Conservation (phyloP, 2,797 vertebrate genomes). For the Bucorvus abyssinicus region DNA sequence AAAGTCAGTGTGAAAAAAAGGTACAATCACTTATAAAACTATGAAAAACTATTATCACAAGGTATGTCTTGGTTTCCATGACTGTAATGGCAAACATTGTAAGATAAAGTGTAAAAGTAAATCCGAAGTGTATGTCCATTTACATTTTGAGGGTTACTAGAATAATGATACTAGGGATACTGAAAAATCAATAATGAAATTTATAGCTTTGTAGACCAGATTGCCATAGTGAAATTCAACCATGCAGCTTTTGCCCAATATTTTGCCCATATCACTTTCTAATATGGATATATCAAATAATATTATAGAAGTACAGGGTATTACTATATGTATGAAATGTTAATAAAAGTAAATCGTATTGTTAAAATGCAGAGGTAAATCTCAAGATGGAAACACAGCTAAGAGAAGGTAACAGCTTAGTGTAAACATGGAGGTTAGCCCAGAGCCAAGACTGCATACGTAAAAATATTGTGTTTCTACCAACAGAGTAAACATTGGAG, state of each 20-base stretch:
- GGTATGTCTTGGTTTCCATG: background rate
- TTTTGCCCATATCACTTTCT: background rate
- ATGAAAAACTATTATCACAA: background rate
- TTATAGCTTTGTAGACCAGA: background rate
- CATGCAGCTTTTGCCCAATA: background rate
- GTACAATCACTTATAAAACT: background rate
- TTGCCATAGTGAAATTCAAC: background rate
- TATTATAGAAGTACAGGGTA: background rate
- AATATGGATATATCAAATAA: background rate
- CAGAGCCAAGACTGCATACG: background rate
- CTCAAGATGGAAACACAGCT: background rate
- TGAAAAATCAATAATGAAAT: background rate
- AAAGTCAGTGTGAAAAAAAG: background rate
- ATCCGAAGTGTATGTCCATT: background rate
- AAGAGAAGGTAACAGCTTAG: background rate
- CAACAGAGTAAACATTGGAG: background rate
- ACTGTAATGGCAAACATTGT: background rate
- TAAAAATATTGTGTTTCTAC: background rate
- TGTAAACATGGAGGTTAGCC: background rate
- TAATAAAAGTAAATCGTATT: background rate
- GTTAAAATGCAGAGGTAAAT: background rate
- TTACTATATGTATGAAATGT: background rate
- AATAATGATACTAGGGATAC: background rate
- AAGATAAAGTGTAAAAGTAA: background rate
- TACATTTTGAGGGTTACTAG: background rate